A percentile compares a stretch with the other conserved stretches of the same genome.
phyloP scores from a whole-genome alignment of 2,888 invertebrate genomes.

The Tetrapedia diversipes region DNA sequence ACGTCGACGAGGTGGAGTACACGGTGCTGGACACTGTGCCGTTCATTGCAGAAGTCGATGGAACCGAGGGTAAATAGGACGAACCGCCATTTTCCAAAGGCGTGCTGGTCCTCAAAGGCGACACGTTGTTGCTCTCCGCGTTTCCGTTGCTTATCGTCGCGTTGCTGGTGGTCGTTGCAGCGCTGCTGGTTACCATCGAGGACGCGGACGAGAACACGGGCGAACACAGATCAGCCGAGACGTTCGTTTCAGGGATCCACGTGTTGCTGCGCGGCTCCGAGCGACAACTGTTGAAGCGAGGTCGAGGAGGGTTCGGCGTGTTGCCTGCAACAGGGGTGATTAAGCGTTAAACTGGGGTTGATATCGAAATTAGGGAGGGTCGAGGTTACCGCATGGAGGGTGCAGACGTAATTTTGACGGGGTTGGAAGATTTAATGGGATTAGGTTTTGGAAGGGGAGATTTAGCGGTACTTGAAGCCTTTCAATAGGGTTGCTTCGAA shows the following conservation, averaged over 20 bases:
- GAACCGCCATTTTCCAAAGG: slow-evolving; percentile 73
- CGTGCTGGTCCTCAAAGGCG: slow-evolving; percentile 67
- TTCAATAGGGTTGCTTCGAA: too few relatives aligned
- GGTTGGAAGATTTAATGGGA: too few relatives aligned
- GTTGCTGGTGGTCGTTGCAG: slow-evolving; percentile 79
- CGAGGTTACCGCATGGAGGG: too few relatives aligned
- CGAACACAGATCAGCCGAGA: slow-evolving; percentile 64
- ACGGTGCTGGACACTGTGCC: slow-evolving; percentile 51
- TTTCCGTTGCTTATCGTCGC: slow-evolving; percentile 70
- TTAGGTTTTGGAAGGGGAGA: too few relatives aligned
- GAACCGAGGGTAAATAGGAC: slow-evolving; percentile 51
- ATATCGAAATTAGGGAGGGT: too few relatives aligned
- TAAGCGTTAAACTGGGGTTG: too few relatives aligned
- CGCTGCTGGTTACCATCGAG: slow-evolving; percentile 57
- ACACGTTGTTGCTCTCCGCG: slow-evolving; percentile 61
- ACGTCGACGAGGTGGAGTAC: slow-evolving; percentile 50
- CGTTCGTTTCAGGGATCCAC: slow-evolving; percentile 73
- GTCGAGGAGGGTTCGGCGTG: slow-evolving; percentile 84
- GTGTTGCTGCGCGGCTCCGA: slow-evolving; percentile 82
- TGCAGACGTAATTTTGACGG: not conserved
- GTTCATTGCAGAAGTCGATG: slow-evolving; percentile 65
- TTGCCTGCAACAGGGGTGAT: slow-evolving; percentile 81
- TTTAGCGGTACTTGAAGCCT: too few relatives aligned
- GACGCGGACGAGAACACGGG: slow-evolving; percentile 67
- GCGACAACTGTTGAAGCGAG: slow-evolving; percentile 85